Base-by-base conservation (phyloP, 2,888 invertebrate species). In the Latrodectus elegans region DNA sequence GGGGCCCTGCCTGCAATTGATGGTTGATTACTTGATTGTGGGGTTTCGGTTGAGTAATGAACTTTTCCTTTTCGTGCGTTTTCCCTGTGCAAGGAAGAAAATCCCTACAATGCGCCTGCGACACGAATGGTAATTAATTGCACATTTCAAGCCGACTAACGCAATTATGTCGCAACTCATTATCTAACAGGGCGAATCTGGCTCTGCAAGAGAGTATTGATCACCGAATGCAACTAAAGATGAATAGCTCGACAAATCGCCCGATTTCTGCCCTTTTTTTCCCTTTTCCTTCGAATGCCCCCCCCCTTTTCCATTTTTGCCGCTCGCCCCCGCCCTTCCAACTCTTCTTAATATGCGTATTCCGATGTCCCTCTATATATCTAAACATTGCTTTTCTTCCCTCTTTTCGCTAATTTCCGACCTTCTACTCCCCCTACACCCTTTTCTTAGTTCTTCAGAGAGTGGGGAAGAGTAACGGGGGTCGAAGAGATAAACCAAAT, bases 1-100 rank as follows among this genome's bases (percentile, higher is more conserved):
- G 81, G 49, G 76, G 81, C 17, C 75, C 55, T 60, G 17, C 52
- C 55, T 87, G 88, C 88, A 88, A 88, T 88, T 88, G 88, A 88
- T 88, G 88, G 88, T 83, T 83, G 88, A 88, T 88, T 83, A 88
- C 88, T 83, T 88, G 88, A 88, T 88, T 88, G 83, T 83, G 83
- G 88, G 83, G 88, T 83, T 68, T 83, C 22, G 88, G 64, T 75
- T 88, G 88, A 88, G 79, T 88, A 88, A 88, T 88, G 88, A 88
- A 88, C 83, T 88, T 88, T 88, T 82, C 83, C 79, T 83, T 88
- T 88, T 88, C 78, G 78, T 78, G 60, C 72, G 51, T 72, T 80
- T 83, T 79, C 22, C 22, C 22, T 22, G 22, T 22, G 22, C 22
- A 78, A 83, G 75, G 83, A 78, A 88, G 79, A 22, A 79, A 88